Percentiles rank a stretch among this genome's conserved stretches.
phyloP scores from a whole-genome alignment of 2,113 vertebrate genomes.

The Camelus bactrianus region DNA sequence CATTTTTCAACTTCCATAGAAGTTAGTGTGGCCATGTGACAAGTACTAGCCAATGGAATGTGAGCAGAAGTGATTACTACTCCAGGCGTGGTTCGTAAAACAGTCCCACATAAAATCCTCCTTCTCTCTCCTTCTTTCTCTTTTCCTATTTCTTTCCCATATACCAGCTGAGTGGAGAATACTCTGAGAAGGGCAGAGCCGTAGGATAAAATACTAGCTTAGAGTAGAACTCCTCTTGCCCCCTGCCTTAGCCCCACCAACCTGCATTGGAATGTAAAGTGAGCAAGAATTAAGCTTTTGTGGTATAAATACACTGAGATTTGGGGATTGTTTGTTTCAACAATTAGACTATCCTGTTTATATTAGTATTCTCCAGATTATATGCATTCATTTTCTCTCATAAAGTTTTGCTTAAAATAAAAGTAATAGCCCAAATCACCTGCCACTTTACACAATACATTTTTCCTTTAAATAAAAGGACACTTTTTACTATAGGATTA shows the following conservation, averaged over 20 bases:
- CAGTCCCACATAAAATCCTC: background rate
- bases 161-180: background rate
- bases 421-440: background rate
- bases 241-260: background rate
- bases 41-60: background rate
- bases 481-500: background rate
- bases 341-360: background rate
- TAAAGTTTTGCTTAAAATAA: conserved; percentile 46
- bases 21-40: background rate
- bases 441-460: background rate
- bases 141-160: background rate
- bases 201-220: background rate
- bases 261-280: background rate
- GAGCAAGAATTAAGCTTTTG: background rate
- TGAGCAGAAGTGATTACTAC: background rate
- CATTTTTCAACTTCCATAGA: background rate
- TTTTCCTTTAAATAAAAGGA: background rate
- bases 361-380: background rate
- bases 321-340: background rate
- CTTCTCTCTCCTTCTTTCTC: background rate
- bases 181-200: background rate
- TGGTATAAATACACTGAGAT: background rate
- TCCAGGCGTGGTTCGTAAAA: background rate
- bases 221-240: background rate
- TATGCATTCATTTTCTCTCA: background rate